Evolutionary conservation across 2,113 vertebrate genomes (phyloP), one percentile per base, ranked within the genome.

Genomic region (Hypomesus transpacificus): DNA sequence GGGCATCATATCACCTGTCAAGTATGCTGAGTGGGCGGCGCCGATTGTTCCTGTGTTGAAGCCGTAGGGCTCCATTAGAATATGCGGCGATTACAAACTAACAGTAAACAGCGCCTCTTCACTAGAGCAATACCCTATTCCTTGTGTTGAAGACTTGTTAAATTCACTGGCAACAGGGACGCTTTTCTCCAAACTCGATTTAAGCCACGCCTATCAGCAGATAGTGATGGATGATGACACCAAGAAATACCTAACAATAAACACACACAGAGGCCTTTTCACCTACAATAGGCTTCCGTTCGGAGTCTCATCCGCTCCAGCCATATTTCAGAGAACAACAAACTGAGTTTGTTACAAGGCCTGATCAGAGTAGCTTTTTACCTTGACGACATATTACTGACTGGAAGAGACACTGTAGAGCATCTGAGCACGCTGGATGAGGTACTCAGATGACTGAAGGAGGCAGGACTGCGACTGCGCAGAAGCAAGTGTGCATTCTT

Each of bases 31-130:
- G 1, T 76, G 64, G 64, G 71, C 71, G 14, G 71, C 73, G 24
- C 24, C 24, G 24, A 24, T 24, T 24, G 24, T 24, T 24, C 24
- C 24, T 24, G 24, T 24, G 24, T n/a, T 24, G 24, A 24, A 24
- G 24, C 52, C 70, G 1, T 14, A 66, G 4, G 53, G 69, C 3
- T 64, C 71, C 1, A 54, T 75, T 5, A 71, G 31, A 39, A 1
- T 76, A 6, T 74, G 70, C 57, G 64, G 73, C 20, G 78, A 79
- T 18, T 69, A 77, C 14, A 78, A 70, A n/a, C 31, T 72, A 6
- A 78, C 69, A 7, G 66, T 78, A 0, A 73, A 77, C 2, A 21
- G n/a, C 8, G 69, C 5, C 1, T 53, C 67, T 1, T 20, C 17
- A 1, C 8, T 77, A 3, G 54, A 82, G 14, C 54, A 68, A 26